Percentiles rank a stretch among this genome's conserved stretches.
Evolutionary conservation across 2,797 vertebrate genomes (phyloP).

Genomic region (Enteromius argenteus): DNA sequence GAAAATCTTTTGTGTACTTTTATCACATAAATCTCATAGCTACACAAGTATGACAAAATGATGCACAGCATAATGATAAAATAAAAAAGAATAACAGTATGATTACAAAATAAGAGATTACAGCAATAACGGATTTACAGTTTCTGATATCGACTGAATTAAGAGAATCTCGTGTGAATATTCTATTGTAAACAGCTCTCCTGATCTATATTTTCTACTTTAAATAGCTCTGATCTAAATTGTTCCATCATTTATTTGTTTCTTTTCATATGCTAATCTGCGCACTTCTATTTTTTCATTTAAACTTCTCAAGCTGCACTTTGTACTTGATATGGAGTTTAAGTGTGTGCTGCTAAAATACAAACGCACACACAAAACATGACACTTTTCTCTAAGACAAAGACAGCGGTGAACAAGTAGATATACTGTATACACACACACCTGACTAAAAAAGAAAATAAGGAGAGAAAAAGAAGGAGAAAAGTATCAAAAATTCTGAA

Average conservation of each 20-base stretch:
- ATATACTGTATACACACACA: no score
- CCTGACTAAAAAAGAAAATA: background rate
- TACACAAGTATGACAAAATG: background rate
- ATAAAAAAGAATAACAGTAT: background rate
- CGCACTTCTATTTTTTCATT: conserved; percentile 20
- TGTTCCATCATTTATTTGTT: conserved; percentile 5
- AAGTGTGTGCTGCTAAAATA: background rate
- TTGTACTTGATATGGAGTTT: conserved; percentile 14
- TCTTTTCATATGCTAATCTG: conserved; percentile 11
- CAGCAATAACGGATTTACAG: background rate
- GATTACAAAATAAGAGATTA: background rate
- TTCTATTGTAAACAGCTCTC: background rate
- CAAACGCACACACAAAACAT: background rate
- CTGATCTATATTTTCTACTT: background rate
- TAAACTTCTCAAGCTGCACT: conserved; percentile 30
- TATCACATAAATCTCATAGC: background rate
- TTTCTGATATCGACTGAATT: background rate
- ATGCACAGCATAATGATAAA: background rate
- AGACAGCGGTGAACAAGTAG: background rate
- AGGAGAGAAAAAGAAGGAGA: background rate
- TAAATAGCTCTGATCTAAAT: conserved; percentile 6
- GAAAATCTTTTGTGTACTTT: background rate
- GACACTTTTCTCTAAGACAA: background rate
- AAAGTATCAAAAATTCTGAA: background rate
- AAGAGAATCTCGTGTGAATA: background rate